Evolutionary conservation across 2,888 invertebrate genomes (phyloP).

Genomic region (Pollenia griseotomentosa): DNA sequence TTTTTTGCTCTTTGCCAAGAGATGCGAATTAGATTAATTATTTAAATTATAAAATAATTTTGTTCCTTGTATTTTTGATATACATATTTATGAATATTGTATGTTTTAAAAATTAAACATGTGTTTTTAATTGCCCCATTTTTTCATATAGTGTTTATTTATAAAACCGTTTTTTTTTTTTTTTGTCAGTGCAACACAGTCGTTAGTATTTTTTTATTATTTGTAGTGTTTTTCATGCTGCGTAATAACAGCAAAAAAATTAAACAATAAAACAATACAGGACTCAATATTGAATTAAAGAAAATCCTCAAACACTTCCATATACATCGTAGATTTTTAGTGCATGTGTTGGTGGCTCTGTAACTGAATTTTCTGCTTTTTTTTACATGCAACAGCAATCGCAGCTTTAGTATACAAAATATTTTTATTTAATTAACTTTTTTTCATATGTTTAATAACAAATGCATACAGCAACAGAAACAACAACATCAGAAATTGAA

Average conservation of each 20-base stretch:
- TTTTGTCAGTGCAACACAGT: slow-evolving; percentile 5
- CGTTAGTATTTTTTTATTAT: slow-evolving; percentile 31
- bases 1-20: too few species aligned
- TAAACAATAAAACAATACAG: slow-evolving; percentile 35
- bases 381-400: slow-evolving; percentile 49
- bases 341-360: slow-evolving; percentile 4
- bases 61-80: too few species aligned
- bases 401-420: slow-evolving; percentile 35
- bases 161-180: neutral
- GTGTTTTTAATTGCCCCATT: slow-evolving; percentile 37
- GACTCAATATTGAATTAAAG: slow-evolving; percentile 55
- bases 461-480: neutral
- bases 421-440: slow-evolving; percentile 70
- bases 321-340: neutral
- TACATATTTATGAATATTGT: too few species aligned
- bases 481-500: neutral
- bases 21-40: neutral
- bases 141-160: neutral
- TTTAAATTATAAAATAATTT: neutral
- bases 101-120: slow-evolving; percentile 11
- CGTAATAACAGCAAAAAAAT: neutral
- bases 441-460: slow-evolving; percentile 33
- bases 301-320: slow-evolving; percentile 11
- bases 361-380: slow-evolving; percentile 58
- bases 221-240: slow-evolving; percentile 21